phyloP scores from a whole-genome alignment of 2,797 vertebrate species.

The Tapera naevia region DNA sequence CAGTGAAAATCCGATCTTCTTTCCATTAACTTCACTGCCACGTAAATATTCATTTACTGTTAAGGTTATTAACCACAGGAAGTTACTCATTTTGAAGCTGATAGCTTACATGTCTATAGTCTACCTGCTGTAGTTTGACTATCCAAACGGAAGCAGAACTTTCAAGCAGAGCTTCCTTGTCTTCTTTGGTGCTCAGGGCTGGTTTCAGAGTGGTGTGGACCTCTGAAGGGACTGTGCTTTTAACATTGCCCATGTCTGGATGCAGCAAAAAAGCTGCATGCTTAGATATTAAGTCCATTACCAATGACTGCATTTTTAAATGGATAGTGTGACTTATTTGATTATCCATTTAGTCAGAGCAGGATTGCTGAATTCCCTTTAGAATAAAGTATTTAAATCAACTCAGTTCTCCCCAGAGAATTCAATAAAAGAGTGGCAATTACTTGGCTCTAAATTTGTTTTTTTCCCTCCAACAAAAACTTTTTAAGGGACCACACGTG shows the following conservation, averaged over 20 bases:
- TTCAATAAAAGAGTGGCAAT: constrained; percentile 16
- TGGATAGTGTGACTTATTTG: constrained; percentile 27
- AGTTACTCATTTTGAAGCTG: neutral
- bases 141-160: neutral
- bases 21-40: neutral
- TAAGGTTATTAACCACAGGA: neutral
- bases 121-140: neutral
- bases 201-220: neutral
- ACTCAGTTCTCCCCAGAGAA: neutral
- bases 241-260: neutral
- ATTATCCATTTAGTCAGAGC: constrained; percentile 39
- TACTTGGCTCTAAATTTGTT: neutral
- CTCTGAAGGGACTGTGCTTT: neutral
- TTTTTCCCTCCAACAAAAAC: neutral
- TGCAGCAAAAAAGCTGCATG: neutral
- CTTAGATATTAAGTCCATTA: neutral
- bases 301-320: neutral
- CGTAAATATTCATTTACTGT: neutral
- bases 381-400: constrained; percentile 39
- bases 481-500: neutral
- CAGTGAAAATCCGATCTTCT: neutral
- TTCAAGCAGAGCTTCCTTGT: neutral
- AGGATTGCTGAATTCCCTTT: neutral
- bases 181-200: neutral
- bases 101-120: too few relatives aligned